Percentiles rank a stretch among this genome's conserved stretches.
Evolutionary conservation across 2,888 invertebrate genomes (phyloP).

Genomic region (Pseudococcus longispinus): DNA sequence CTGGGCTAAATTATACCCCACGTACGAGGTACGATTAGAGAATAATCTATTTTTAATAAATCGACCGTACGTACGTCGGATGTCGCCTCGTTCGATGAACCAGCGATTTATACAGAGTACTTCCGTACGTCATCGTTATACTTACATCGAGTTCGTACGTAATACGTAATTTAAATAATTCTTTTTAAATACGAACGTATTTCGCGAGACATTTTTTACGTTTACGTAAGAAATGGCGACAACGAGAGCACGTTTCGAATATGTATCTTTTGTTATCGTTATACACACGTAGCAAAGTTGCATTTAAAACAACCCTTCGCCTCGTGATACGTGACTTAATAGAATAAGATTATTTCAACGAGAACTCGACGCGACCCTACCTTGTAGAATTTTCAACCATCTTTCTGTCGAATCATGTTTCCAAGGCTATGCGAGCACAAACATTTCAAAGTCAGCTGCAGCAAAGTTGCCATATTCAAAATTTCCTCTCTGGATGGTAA

Average conservation of each 20-base stretch:
- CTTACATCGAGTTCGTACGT: background rate
- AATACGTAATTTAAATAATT: background rate
- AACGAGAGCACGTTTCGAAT: background rate
- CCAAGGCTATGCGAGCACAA: background rate
- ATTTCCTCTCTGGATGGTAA: background rate
- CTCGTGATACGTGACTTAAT: background rate
- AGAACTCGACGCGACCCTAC: background rate
- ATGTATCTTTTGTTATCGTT: background rate
- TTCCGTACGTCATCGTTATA: background rate
- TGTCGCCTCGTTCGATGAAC: background rate
- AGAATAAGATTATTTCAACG: background rate
- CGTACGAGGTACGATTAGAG: background rate
- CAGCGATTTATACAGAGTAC: background rate
- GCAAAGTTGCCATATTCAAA: background rate
- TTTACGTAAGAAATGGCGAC: background rate
- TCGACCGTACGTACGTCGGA: background rate
- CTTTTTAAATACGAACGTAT: background rate
- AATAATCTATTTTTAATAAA: conserved; percentile 26
- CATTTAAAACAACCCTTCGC: background rate
- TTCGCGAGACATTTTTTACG: background rate
- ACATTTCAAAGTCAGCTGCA: background rate
- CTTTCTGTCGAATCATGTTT: background rate
- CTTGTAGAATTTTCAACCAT: too few relatives aligned
- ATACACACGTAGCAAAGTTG: background rate
- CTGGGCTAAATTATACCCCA: background rate